Conservation (phyloP, 2,888 invertebrate genomes). For the Formica aserva region DNA sequence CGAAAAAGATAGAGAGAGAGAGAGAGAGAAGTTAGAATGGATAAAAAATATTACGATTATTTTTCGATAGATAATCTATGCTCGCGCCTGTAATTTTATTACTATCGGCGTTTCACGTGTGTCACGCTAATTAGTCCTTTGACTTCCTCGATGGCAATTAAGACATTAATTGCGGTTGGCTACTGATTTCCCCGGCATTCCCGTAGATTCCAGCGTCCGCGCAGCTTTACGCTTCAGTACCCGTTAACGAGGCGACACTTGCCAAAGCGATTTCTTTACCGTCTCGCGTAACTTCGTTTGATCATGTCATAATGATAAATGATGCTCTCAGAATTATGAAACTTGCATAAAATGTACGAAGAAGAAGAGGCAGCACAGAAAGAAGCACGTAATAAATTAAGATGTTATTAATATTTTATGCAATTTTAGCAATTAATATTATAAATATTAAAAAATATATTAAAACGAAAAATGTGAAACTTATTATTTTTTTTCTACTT, state of each 20-base stretch:
- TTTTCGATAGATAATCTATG: neutral
- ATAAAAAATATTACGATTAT: neutral
- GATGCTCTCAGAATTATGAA: conserved; percentile 1
- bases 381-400: conserved; percentile 33
- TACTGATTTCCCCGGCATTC: conserved; percentile 19
- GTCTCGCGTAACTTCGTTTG: conserved; percentile 19
- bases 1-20: neutral
- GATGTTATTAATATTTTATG: neutral
- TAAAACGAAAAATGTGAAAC: neutral
- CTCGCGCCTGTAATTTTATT: conserved; percentile 7
- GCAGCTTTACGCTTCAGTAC: conserved; percentile 1
- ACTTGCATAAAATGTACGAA: conserved; percentile 12
- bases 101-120: neutral
- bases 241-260: conserved; percentile 35
- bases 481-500: neutral
- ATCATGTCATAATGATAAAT: conserved; percentile 22
- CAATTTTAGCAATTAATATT: conserved; percentile 6
- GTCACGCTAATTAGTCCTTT: conserved; percentile 60
- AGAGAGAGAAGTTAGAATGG: neutral
- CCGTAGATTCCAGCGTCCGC: neutral
- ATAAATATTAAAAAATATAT: neutral
- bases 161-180: conserved; percentile 47
- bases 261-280: conserved; percentile 40
- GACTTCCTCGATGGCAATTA: conserved; percentile 63
- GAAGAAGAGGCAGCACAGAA: neutral